These are phyloP conservation scores for Tiliacea citrago DNA, from an alignment of 2,888 invertebrate genomes.

Conservation along the genomic window DNA sequence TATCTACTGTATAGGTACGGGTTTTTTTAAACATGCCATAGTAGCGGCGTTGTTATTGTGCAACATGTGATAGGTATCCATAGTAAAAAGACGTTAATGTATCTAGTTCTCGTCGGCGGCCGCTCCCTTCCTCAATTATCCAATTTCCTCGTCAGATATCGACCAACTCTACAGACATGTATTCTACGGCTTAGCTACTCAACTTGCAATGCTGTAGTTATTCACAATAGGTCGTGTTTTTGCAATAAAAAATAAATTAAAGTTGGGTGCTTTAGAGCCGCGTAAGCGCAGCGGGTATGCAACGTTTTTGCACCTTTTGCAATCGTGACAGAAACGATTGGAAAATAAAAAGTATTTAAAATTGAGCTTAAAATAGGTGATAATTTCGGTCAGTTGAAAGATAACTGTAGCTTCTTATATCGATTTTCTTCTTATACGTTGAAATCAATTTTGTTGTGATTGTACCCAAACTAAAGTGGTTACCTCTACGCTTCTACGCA, in stretches of 20 bases:
- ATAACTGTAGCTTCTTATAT: neutral
- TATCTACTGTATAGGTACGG: neutral
- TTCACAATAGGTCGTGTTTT: conserved; percentile 40
- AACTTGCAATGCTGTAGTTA: conserved; percentile 38
- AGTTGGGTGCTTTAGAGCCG: neutral
- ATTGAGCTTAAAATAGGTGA: neutral
- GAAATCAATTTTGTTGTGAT: neutral
- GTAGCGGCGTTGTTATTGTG: conserved; percentile 23
- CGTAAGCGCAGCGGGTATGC: neutral
- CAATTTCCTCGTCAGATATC: conserved; percentile 85
- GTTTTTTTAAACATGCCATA: conserved; percentile 1
- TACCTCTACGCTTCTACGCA: conserved; percentile 2
- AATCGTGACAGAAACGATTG: neutral
- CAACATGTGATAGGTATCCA: conserved; percentile 41
- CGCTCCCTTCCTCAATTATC: conserved; percentile 88
- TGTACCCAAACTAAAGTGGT: neutral
- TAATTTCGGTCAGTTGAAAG: neutral
- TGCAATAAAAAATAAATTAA: conserved; percentile 13
- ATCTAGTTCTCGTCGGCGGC: conserved; percentile 64
- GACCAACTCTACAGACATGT: conserved; percentile 73
- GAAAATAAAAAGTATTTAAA: neutral
- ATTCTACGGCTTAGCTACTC: conserved; percentile 48
- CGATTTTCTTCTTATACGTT: neutral
- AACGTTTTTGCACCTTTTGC: conserved; percentile 14
- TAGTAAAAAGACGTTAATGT: conserved; percentile 43